phyloP scores from a whole-genome alignment of 1,140 invertebrate species.

The Papilio machaon region DNA sequence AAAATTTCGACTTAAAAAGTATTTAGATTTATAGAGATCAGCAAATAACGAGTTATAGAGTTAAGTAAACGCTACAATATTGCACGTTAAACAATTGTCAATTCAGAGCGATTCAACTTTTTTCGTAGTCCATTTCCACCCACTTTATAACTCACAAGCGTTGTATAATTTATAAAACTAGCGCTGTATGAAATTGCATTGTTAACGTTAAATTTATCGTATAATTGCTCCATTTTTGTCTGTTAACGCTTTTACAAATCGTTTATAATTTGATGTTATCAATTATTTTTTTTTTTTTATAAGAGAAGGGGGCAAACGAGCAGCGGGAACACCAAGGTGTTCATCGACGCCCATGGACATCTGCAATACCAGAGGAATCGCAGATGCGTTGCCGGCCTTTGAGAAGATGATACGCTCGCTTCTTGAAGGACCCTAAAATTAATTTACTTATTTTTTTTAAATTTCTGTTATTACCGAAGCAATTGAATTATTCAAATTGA shows the following conservation, averaged over 20 bases:
- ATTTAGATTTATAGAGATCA: slow-evolving; percentile 31
- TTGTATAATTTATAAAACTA: slow-evolving; percentile 16
- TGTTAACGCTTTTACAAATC: background rate
- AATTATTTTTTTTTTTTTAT: background rate
- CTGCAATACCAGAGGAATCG: too few species aligned
- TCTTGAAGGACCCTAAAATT: too few species aligned
- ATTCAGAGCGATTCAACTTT: background rate
- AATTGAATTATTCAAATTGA: background rate
- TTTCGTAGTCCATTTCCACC: slow-evolving; percentile 2
- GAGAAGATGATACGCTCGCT: too few species aligned
- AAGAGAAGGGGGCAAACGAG: too few species aligned
- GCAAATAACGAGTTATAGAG: too few species aligned
- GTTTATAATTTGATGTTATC: background rate
- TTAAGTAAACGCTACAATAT: background rate
- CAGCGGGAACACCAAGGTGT: too few species aligned
- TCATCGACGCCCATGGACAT: too few species aligned
- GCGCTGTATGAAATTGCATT: slow-evolving; percentile 8
- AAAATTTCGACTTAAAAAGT: slow-evolving; percentile 32
- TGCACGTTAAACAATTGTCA: background rate
- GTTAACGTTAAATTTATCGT: slow-evolving; percentile 9
- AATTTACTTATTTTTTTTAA: background rate
- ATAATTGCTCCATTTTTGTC: slow-evolving; percentile 14
- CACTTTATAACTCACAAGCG: background rate
- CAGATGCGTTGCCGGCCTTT: too few species aligned
- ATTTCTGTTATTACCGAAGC: too few species aligned